phyloP scores from a whole-genome alignment of 2,113 vertebrate species.

The Poeciliopsis turrubarensis region DNA sequence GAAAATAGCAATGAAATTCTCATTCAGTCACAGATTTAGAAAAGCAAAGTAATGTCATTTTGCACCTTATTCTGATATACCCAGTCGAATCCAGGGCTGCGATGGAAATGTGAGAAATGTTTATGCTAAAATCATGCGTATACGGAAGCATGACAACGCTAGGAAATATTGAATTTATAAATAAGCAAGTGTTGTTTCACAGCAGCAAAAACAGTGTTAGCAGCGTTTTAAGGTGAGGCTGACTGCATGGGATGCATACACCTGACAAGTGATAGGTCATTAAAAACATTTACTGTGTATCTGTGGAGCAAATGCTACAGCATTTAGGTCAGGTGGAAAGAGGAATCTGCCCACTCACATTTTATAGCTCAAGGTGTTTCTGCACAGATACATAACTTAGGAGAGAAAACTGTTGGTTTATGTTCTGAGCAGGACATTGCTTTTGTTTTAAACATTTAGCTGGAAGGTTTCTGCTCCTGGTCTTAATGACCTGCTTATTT shows the following conservation, averaged over 20 bases:
- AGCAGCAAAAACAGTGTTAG: background rate
- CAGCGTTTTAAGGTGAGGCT: background rate
- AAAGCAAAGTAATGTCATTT: background rate
- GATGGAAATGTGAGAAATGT: background rate
- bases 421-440: background rate
- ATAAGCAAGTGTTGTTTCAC: background rate
- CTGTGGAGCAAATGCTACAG: background rate
- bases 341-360: background rate
- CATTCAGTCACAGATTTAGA: background rate
- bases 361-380: background rate
- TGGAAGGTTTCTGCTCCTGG: background rate
- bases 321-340: background rate
- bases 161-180: background rate
- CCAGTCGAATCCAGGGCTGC: background rate
- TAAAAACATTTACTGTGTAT: conserved; percentile 1
- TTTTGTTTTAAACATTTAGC: background rate
- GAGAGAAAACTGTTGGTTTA: background rate
- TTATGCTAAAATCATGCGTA: background rate
- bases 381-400: background rate
- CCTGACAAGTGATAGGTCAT: background rate
- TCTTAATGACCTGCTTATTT: background rate
- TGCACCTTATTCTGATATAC: background rate
- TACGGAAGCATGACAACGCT: background rate
- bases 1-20: background rate
- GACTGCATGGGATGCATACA: background rate